These are phyloP conservation scores for Loris lydekkerianus DNA, from an alignment of 2,797 vertebrate species.

Conservation along the genomic window DNA sequence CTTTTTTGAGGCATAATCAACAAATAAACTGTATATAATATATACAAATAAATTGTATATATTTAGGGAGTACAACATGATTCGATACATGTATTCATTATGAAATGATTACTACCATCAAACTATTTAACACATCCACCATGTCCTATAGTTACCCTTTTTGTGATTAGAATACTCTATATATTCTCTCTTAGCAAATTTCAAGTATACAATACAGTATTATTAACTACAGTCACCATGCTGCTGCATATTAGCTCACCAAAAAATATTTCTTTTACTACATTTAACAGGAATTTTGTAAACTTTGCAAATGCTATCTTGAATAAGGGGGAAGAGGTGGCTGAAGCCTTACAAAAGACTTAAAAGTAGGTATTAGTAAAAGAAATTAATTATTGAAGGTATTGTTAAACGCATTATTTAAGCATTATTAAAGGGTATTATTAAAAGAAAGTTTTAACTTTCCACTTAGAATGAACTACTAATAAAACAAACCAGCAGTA, in stretches of 20 bases:
- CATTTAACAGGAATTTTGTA: not conserved
- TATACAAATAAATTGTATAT: not conserved
- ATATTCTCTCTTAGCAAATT: not conserved
- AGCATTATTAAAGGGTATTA: not conserved
- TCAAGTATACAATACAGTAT: constrained; percentile 10
- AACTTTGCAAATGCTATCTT: constrained; percentile 30
- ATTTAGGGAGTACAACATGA: not conserved
- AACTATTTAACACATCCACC: not conserved
- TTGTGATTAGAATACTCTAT: not conserved
- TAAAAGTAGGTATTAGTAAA: constrained; percentile 53
- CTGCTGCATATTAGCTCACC: not conserved
- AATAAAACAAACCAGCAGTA: constrained; percentile 18
- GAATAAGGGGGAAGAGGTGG: not conserved
- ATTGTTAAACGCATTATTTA: not conserved
- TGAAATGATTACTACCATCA: not conserved
- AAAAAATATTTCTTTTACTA: not conserved
- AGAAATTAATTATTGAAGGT: not conserved
- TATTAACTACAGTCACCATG: not conserved
- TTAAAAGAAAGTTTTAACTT: constrained; percentile 58
- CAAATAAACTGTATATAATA: not conserved
- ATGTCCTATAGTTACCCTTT: not conserved
- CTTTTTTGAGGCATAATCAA: not conserved
- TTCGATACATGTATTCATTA: not conserved
- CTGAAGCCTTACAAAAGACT: constrained; percentile 1
- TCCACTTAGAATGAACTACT: constrained; percentile 47